Evolutionary conservation across 2,113 vertebrate genomes (phyloP).

Genomic region (Gymnogyps californianus): DNA sequence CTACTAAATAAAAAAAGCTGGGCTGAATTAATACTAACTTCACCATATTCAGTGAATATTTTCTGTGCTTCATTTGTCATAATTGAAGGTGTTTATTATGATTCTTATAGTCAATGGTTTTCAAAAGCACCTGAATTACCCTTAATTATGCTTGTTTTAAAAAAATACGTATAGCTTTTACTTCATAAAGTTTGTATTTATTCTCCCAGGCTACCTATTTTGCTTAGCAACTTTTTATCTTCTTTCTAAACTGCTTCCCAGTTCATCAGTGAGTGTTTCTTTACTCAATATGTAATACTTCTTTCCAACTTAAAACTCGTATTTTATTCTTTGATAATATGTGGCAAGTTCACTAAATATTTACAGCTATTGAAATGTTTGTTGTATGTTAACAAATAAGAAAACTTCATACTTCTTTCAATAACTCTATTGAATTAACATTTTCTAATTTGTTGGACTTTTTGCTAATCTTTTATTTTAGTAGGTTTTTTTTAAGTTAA

Average conservation of each 20-base stretch:
- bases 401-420: neutral
- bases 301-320: neutral
- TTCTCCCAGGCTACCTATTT: neutral
- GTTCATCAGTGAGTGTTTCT: neutral
- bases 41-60: neutral
- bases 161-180: neutral
- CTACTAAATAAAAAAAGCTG: neutral
- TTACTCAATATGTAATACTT: neutral
- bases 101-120: neutral
- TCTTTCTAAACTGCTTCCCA: neutral
- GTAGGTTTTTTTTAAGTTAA: neutral
- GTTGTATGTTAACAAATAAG: neutral
- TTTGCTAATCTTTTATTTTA: neutral
- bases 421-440: neutral
- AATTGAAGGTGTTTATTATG: neutral
- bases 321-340: neutral
- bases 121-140: neutral
- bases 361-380: neutral
- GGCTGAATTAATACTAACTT: neutral
- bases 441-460: neutral
- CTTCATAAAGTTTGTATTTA: neutral
- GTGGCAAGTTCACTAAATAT: neutral
- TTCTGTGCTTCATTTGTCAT: neutral
- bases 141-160: neutral
- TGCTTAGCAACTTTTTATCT: neutral